A percentile compares a stretch with the other conserved stretches of the same genome.
phyloP scores from a whole-genome alignment of 2,113 vertebrate genomes.

The Cynoglossus semilaevis region DNA sequence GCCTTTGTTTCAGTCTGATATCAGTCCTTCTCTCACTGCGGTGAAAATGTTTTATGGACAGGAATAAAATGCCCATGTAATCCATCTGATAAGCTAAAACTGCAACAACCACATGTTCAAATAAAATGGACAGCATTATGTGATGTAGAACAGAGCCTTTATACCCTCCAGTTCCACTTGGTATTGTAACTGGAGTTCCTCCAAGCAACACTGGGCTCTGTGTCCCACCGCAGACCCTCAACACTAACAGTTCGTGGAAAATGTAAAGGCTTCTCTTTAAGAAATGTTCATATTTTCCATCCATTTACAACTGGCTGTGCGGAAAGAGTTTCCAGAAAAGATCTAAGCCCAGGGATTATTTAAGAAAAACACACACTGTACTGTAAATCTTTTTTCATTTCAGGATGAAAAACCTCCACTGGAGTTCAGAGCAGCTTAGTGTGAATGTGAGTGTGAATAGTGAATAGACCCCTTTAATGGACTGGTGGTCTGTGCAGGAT shows the following conservation, averaged over 20 bases:
- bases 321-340: neutral
- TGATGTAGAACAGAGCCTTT: conserved; percentile 14
- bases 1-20: neutral
- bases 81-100: conserved; percentile 21
- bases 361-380: neutral
- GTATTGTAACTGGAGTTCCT: conserved; percentile 5
- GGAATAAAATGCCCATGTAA: conserved; percentile 17
- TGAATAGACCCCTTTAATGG: too few relatives aligned
- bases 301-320: neutral
- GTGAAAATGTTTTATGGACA: conserved; percentile 3
- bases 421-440: too few relatives aligned
- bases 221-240: neutral
- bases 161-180: conserved; percentile 9
- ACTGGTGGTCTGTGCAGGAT: too few relatives aligned
- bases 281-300: conserved; percentile 9
- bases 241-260: conserved; percentile 2
- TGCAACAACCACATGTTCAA: conserved; percentile 21
- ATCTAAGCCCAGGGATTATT: neutral
- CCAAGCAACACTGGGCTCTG: conserved; percentile 6
- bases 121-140: conserved; percentile 17
- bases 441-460: too few relatives aligned
- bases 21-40: conserved; percentile 6
- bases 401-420: too few relatives aligned
- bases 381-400: neutral
- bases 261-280: neutral